Conservation (phyloP, 1,140 invertebrate genomes). For the Bombyx mori region ASM3026992v2 NC_085131.1:5365501-5366000, state of each 20-base stretch:
- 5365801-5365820: background rate
- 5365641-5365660: constrained; percentile 80
- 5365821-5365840: background rate
- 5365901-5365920: constrained; percentile 73
- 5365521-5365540: constrained; percentile 35
- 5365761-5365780: background rate
- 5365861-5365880: constrained; percentile 69
- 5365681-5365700: constrained; percentile 78
- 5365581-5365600: constrained; percentile 65
- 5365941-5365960: constrained; percentile 79
- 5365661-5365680: constrained; percentile 78
- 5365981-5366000: constrained; percentile 25
- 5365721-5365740: background rate
- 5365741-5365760: background rate
- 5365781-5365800: background rate
- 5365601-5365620: constrained; percentile 63
- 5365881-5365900: constrained; percentile 71
- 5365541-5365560: constrained; percentile 41
- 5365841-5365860: background rate
- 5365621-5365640: constrained; percentile 79
- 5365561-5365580: constrained; percentile 68
- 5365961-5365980: constrained; percentile 51
- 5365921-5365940: constrained; percentile 84
- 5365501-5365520: constrained; percentile 32
- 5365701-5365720: background rate